Evolutionary conservation across 2,888 invertebrate genomes (phyloP).

Genomic region (Iphiclides podalirius): DNA sequence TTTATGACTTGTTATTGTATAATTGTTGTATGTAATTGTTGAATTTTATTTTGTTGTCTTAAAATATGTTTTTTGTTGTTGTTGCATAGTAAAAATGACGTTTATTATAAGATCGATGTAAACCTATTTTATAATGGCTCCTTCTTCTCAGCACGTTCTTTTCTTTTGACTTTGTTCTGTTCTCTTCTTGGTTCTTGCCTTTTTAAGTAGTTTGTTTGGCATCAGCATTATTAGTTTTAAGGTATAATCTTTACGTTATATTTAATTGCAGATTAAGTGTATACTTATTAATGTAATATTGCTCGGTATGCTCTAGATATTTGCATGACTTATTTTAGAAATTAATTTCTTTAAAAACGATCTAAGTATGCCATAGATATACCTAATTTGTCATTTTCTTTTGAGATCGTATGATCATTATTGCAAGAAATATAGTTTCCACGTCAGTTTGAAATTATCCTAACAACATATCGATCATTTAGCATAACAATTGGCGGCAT

Average conservation of each 20-base stretch:
- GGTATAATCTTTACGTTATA: neutral
- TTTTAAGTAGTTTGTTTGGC: conserved; percentile 8
- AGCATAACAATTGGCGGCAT: too few species aligned
- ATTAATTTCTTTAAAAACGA: neutral
- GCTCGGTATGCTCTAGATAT: neutral
- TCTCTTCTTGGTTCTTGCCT: conserved; percentile 2
- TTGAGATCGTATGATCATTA: too few species aligned
- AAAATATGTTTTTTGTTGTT: conserved; percentile 8
- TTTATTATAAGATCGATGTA: conserved; percentile 4
- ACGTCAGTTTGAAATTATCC: too few species aligned
- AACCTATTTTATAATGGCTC: conserved; percentile 5
- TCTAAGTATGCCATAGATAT: conserved; percentile 4
- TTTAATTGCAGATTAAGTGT: neutral
- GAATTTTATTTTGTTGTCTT: conserved; percentile 16
- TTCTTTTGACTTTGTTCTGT: conserved; percentile 5
- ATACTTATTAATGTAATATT: neutral
- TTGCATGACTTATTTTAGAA: conserved; percentile 12
- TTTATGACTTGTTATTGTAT: conserved; percentile 3
- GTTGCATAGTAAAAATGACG: too few species aligned
- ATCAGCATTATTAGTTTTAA: conserved; percentile 9
- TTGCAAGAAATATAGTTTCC: too few species aligned
- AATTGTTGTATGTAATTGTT: conserved; percentile 1
- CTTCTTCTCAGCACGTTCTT: conserved; percentile 1
- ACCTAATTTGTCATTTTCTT: too few species aligned
- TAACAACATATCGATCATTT: too few species aligned